Evolutionary conservation across 2,888 invertebrate species (phyloP).

Genomic region (Drosophila mercatorum): DNA sequence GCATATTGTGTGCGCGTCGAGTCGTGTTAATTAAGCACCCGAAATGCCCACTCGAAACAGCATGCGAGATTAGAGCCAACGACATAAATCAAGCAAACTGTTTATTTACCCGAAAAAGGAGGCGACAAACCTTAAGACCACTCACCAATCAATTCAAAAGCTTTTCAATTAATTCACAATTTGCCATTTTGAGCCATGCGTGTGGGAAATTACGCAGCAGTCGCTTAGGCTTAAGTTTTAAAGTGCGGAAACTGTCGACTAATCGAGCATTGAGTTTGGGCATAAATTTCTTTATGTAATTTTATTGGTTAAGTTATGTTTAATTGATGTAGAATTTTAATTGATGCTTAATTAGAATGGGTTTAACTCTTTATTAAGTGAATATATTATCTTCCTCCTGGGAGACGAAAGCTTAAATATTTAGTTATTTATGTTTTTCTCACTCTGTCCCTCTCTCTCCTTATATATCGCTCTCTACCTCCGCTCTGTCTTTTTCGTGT

Average conservation of each 20-base stretch:
- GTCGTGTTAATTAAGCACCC: slow-evolving; percentile 68
- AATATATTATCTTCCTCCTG: too few species aligned
- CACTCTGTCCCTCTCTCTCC: not conserved
- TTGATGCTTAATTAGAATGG: too few species aligned
- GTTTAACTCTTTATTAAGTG: too few species aligned
- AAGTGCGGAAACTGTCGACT: not conserved
- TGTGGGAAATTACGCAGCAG: not conserved
- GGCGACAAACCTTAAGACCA: slow-evolving; percentile 30
- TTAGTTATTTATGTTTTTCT: not conserved
- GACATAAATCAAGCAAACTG: slow-evolving; percentile 69
- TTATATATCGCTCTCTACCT: not conserved
- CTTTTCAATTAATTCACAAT: slow-evolving; percentile 50
- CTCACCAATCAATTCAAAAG: slow-evolving; percentile 68
- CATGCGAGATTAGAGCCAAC: slow-evolving; percentile 61
- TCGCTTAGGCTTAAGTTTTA: not conserved
- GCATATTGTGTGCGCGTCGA: slow-evolving; percentile 63
- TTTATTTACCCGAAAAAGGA: slow-evolving; percentile 33
- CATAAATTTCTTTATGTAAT: not conserved
- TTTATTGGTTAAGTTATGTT: not conserved
- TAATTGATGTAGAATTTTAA: too few species aligned
- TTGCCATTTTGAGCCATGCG: not conserved
- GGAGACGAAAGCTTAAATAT: too few species aligned
- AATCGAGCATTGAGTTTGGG: not conserved
- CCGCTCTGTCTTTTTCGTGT: not conserved
- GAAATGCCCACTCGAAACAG: slow-evolving; percentile 50